phyloP scores from a whole-genome alignment of 2,797 vertebrate species.

The Sebastes vulpes region DNA sequence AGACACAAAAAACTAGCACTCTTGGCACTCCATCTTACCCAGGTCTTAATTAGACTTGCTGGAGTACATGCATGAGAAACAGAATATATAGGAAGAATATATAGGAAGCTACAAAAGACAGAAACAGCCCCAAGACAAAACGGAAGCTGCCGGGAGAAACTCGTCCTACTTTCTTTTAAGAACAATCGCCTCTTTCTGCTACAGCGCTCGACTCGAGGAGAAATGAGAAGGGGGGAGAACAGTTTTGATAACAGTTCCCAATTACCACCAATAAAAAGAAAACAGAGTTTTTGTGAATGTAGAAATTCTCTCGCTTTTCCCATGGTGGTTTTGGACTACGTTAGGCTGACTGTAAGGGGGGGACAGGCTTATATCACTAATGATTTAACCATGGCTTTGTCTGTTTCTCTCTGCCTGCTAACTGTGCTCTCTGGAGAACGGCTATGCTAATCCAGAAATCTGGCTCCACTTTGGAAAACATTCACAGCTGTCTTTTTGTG shows the following conservation, averaged over 20 bases:
- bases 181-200: constrained; percentile 49
- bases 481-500: constrained; percentile 43
- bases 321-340: constrained; percentile 34
- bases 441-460: constrained; percentile 51
- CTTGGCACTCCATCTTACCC: not conserved
- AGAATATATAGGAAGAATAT: constrained; percentile 26
- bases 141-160: constrained; percentile 46
- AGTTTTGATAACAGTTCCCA: constrained; percentile 61
- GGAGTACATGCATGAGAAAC: not conserved
- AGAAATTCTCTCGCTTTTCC: constrained; percentile 25
- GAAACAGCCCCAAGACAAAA: constrained; percentile 55
- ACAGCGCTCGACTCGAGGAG: constrained; percentile 16
- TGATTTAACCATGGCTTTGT: constrained; percentile 60
- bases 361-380: constrained; percentile 49
- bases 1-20: not conserved
- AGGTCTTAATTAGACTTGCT: constrained; percentile 3
- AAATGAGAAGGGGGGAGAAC: constrained; percentile 19
- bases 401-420: constrained; percentile 44
- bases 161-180: constrained; percentile 68
- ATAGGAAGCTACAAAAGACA: constrained; percentile 37
- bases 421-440: constrained; percentile 38
- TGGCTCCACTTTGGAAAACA: constrained; percentile 46
- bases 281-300: constrained; percentile 16
- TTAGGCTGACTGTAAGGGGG: constrained; percentile 20
- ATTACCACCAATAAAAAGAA: constrained; percentile 55